These are phyloP conservation scores for Pogoniulus pusillus DNA, from an alignment of 2,797 vertebrate genomes.

Conservation along the genomic window DNA sequence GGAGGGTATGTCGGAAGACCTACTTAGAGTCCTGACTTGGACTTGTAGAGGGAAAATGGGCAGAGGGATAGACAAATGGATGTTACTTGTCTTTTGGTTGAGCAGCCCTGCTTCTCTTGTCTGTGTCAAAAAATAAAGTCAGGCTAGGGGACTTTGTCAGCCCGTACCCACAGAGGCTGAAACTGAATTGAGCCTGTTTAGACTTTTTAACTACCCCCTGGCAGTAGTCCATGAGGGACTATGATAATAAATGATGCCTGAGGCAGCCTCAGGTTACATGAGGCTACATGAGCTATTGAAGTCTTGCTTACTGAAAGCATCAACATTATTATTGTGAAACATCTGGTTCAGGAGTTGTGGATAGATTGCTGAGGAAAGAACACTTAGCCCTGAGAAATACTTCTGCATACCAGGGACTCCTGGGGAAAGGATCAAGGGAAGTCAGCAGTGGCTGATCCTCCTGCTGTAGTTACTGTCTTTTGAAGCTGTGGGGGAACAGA, in stretches of 20 bases:
- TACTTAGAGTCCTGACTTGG: not conserved
- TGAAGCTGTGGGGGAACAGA: not conserved
- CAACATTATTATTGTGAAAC: not conserved
- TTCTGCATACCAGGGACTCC: not conserved
- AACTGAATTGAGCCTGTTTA: not conserved
- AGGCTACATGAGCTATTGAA: not conserved
- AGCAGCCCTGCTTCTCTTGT: not conserved
- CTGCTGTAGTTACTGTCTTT: not conserved
- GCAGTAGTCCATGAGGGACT: not conserved
- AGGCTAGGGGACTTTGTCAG: not conserved
- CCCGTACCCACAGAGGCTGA: not conserved
- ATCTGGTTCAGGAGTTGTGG: not conserved
- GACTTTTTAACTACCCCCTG: not conserved
- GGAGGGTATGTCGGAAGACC: not conserved
- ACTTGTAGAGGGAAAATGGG: not conserved
- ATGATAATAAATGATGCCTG: not conserved
- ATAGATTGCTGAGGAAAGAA: not conserved
- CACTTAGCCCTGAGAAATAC: not conserved
- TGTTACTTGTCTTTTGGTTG: not conserved
- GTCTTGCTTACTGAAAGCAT: not conserved
- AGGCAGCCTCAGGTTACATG: not conserved
- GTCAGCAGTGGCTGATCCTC: not conserved
- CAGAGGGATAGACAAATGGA: not conserved
- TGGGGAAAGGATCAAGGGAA: constrained; percentile 24
- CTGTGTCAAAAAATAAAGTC: not conserved